Conservation (phyloP, 2,888 invertebrate species). For the Oscheius myriophilus region DNA sequence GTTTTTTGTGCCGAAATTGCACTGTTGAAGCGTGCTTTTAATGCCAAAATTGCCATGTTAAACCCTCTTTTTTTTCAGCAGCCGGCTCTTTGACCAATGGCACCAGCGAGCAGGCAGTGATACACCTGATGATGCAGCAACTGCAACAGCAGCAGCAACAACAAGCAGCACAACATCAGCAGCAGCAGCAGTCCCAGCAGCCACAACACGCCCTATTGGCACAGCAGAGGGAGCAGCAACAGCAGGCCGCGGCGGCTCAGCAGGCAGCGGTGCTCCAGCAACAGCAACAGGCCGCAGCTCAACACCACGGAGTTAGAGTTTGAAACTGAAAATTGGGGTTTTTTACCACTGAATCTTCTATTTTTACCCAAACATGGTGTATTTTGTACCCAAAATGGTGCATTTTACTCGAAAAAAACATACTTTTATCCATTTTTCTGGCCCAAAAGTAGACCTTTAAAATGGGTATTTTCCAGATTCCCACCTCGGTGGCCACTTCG, state of each 20-base stretch:
- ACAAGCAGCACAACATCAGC: constrained; percentile 32
- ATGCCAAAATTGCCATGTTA: background rate
- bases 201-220: background rate
- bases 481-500: background rate
- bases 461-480: background rate
- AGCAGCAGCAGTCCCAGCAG: constrained; percentile 14
- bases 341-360: no score
- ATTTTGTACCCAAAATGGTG: no score
- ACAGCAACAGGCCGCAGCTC: constrained; percentile 8
- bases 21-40: background rate
- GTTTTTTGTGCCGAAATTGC: background rate
- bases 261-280: constrained; percentile 1
- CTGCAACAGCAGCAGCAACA: constrained; percentile 32
- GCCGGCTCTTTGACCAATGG: constrained; percentile 37
- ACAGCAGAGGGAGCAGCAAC: constrained; percentile 4
- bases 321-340: background rate
- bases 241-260: no score
- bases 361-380: no score
- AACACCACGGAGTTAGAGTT: background rate
- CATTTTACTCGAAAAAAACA: no score
- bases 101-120: constrained; percentile 30
- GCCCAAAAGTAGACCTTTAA: background rate
- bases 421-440: no score
- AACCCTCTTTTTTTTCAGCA: constrained; percentile 7
- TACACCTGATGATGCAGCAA: constrained; percentile 31